Percentiles rank a stretch among this genome's conserved stretches.
phyloP scores from a whole-genome alignment of 2,113 vertebrate species.

The Noctilio leporinus region DNA sequence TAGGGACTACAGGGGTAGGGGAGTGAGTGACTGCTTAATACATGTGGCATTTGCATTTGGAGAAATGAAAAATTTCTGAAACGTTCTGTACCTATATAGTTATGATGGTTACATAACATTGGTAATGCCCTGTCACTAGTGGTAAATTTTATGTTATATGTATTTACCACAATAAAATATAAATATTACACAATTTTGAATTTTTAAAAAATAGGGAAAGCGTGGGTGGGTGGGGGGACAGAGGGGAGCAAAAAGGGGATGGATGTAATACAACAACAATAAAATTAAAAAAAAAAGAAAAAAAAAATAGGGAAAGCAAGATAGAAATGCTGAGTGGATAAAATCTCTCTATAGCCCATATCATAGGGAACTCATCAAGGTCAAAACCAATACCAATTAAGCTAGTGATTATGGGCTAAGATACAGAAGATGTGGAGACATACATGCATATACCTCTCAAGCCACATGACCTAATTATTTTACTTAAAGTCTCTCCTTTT shows the following conservation, averaged over 20 bases:
- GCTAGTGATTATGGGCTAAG: not conserved
- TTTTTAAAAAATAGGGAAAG: not conserved
- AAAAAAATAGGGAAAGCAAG: not conserved
- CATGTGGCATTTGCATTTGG: not conserved
- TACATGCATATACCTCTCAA: not conserved
- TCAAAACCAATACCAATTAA: not conserved
- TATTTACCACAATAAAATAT: not conserved
- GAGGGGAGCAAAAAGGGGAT: too few relatives aligned
- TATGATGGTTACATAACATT: not conserved
- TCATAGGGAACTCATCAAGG: not conserved
- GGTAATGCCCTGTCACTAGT: not conserved
- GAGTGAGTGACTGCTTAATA: not conserved
- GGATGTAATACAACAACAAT: too few relatives aligned
- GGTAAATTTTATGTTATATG: not conserved
- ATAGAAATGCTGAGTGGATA: not conserved
- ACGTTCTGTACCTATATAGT: not conserved
- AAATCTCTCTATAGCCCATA: not conserved
- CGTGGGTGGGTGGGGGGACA: too few relatives aligned
- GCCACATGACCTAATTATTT: not conserved
- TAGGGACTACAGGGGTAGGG: accelerated
- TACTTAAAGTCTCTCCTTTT: not conserved
- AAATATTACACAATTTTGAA: not conserved
- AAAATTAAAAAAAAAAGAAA: too few relatives aligned
- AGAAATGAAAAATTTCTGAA: not conserved
- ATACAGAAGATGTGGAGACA: not conserved